phyloP scores from a whole-genome alignment of 1,140 invertebrate genomes.

The Hermatobates lingyangjiaoensis region DNA sequence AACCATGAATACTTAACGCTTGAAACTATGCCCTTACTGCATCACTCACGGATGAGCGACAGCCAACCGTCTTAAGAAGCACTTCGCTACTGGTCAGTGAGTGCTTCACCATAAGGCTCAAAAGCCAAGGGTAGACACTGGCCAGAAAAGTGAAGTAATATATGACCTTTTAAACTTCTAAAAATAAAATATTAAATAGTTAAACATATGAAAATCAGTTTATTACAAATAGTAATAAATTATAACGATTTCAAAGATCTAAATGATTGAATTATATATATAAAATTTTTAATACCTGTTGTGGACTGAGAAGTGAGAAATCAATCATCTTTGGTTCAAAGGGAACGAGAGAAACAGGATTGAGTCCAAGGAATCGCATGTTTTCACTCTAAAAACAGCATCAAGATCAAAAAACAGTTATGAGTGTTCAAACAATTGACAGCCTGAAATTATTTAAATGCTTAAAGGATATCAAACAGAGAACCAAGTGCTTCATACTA shows the following conservation, averaged over 20 bases:
- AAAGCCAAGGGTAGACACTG: neutral
- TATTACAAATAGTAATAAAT: neutral
- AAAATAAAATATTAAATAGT: constrained; percentile 2
- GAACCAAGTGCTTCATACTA: too few species aligned
- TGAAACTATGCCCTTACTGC: too few species aligned
- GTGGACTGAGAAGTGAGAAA: constrained; percentile 46
- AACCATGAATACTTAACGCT: too few species aligned
- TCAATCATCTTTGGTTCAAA: constrained; percentile 84
- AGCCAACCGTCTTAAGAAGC: too few species aligned
- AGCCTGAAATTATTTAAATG: too few species aligned
- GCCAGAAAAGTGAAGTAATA: neutral
- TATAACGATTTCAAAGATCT: neutral
- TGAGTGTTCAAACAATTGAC: too few species aligned
- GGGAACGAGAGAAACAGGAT: constrained; percentile 60
- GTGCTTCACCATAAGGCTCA: neutral
- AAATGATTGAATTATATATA: neutral
- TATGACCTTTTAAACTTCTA: neutral
- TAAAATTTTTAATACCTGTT: constrained; percentile 37
- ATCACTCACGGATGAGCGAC: too few species aligned
- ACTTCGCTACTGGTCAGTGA: too few species aligned
- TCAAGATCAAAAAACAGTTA: too few species aligned
- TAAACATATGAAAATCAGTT: neutral
- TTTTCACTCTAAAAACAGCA: too few species aligned
- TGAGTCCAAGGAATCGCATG: constrained; percentile 8
- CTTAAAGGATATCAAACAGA: too few species aligned